Percentiles rank a stretch among this genome's conserved stretches.
phyloP scores from a whole-genome alignment of 2,888 invertebrate genomes.

The Perithous albicinctus region DNA sequence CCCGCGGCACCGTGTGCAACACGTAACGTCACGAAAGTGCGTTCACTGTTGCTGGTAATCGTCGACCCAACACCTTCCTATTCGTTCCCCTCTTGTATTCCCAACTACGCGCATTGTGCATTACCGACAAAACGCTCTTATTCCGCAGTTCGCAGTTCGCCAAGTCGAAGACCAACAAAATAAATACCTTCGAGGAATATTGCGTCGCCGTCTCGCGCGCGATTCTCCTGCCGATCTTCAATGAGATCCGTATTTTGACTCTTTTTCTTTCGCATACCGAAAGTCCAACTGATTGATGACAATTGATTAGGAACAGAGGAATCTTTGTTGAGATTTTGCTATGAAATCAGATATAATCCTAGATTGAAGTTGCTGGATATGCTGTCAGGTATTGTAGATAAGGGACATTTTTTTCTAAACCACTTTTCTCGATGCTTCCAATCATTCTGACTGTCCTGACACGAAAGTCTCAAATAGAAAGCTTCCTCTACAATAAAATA shows the following conservation, averaged over 20 bases:
- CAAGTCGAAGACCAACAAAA: not conserved
- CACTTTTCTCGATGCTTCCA: too few species aligned
- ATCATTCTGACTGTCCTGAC: too few species aligned
- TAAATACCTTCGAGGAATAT: conserved; percentile 21
- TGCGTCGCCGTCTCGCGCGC: not conserved
- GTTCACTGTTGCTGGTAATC: conserved; percentile 40
- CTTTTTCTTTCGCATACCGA: conserved; percentile 5
- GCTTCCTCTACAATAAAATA: too few species aligned
- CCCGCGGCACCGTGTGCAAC: conserved; percentile 55
- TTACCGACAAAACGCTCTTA: conserved; percentile 76
- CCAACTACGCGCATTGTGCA: conserved; percentile 64
- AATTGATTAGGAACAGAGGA: too few species aligned
- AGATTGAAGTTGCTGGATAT: too few species aligned
- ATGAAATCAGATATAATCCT: too few species aligned
- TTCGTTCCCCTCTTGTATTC: conserved; percentile 68
- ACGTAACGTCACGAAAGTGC: conserved; percentile 64
- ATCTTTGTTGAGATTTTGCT: too few species aligned
- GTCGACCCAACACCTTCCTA: conserved; percentile 46
- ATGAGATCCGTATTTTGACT: not conserved
- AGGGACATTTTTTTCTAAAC: too few species aligned
- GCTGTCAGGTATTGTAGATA: too few species aligned
- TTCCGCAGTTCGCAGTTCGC: not conserved
- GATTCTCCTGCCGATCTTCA: conserved; percentile 2
- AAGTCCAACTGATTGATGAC: not conserved
- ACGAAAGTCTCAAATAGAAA: too few species aligned